Evolutionary conservation across 2,888 invertebrate species (phyloP).

Genomic region (Steinernema scapterisci): DNA sequence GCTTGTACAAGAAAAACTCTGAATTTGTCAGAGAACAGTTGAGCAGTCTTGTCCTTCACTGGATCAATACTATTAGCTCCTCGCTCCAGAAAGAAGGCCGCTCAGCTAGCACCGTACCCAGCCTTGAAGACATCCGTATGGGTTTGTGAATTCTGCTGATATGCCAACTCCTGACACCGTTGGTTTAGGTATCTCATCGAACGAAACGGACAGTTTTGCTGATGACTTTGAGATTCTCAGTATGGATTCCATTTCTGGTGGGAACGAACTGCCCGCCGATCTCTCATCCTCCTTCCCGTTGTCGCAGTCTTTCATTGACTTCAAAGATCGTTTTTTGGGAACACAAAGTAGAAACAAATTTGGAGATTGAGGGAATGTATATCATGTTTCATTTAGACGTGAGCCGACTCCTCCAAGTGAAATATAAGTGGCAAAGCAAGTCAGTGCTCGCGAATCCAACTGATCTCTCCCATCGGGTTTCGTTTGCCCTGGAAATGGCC

Average conservation of each 20-base stretch:
- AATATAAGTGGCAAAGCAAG: background rate
- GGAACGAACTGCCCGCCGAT: background rate
- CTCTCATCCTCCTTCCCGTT: background rate
- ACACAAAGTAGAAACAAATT: too few species aligned
- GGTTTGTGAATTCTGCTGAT: background rate
- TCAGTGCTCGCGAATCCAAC: conserved; percentile 45
- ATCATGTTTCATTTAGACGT: background rate
- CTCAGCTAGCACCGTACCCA: conserved; percentile 6
- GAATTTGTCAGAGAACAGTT: background rate
- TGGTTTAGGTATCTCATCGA: background rate
- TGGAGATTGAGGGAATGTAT: too few species aligned
- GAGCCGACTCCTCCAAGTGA: conserved; percentile 1
- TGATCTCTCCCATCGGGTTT: conserved; percentile 44
- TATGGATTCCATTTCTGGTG: background rate
- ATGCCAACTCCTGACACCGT: background rate
- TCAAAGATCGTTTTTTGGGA: conserved; percentile 3
- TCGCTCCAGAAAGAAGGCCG: conserved; percentile 16
- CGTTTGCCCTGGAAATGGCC: conserved; percentile 44
- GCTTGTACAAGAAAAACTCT: background rate
- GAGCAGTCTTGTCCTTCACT: conserved; percentile 8
- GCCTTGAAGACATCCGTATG: background rate
- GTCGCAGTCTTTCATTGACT: conserved; percentile 3
- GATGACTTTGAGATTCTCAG: background rate
- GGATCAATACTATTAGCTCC: conserved; percentile 7
- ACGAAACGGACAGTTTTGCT: background rate